These are phyloP conservation scores for Pemphigus obesinymphae DNA, from an alignment of 1,140 invertebrate species.

Conservation along the genomic window DNA sequence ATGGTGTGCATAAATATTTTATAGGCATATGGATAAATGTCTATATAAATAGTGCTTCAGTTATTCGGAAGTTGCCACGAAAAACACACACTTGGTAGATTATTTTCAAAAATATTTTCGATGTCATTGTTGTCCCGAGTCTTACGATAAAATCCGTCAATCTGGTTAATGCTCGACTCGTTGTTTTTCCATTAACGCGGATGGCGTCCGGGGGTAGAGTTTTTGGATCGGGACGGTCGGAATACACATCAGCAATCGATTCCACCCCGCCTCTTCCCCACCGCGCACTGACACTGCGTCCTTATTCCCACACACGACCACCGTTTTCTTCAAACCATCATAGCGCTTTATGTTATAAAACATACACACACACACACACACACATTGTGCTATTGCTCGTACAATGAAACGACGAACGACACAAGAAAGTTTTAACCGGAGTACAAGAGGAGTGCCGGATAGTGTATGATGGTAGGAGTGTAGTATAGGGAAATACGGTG, in stretches of 20 bases:
- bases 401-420: neutral
- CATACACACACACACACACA: neutral
- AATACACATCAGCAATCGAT: constrained; percentile 37
- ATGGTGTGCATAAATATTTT: too few relatives aligned
- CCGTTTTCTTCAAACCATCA: neutral
- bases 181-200: constrained; percentile 33
- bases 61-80: neutral
- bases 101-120: constrained; percentile 11
- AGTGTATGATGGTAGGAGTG: too few relatives aligned
- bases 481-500: neutral
- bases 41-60: neutral
- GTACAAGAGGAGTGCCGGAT: neutral
- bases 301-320: neutral
- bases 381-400: too few relatives aligned
- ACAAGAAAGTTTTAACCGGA: constrained; percentile 1
- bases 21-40: too few relatives aligned
- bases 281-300: neutral
- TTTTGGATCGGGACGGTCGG: neutral
- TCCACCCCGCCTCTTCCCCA: neutral
- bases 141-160: constrained; percentile 13
- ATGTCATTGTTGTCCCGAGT: neutral
- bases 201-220: constrained; percentile 2
- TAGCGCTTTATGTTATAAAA: constrained; percentile 12
- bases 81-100: neutral
- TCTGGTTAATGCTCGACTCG: constrained; percentile 13